Evolutionary conservation across 2,113 vertebrate species (phyloP), one percentile per base, ranked within the genome.

Genomic region (Odobenus rosmarus): DNA sequence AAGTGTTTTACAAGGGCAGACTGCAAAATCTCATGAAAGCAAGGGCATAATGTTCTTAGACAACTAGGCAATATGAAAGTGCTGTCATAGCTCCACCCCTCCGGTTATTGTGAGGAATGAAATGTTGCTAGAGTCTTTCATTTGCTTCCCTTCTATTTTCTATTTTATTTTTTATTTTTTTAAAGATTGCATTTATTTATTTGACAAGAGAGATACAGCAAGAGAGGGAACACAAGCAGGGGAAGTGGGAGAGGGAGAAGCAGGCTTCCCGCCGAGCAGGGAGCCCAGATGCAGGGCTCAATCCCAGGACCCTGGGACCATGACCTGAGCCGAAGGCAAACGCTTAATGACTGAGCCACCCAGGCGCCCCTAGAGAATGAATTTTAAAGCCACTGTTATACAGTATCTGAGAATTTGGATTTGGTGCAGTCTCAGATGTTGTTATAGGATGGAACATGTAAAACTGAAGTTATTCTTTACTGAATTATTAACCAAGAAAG

Each of bases 1-100:
- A 94, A 81, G 93, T 97, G 96, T 98, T 98, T 98, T 97, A 96
- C 98, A 93, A 98, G 97, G 79, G 76, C 62, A 97, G 53, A 88
- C 80, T 84, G 92, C 97, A 98, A 95, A 98, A 88, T 97, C 97
- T 95, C 92, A 67, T 95, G 96, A 95, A 98, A 97, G 77, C 23
- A 36, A 26, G 23, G 59, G 26, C 71, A 94, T 96, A 88, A 95
- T 97, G 51, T 77, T 89, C 77, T 79, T 74, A 97, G 97, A 95
- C 79, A 93, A 81, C 97, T 84, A 57, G 98, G 97, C 97, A 90
- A 88, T 31, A 53, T 72, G 23, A 21, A 86, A 82, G 16, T 57
- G 0, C 3, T 94, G 36, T 96, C 95, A 57, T 98, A 96, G 97
- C 92, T 96, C 83, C 42, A 59, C 83, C 94, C 88, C 89, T 96